Evolutionary conservation across 2,113 vertebrate genomes (phyloP), one percentile per base, ranked within the genome.

Genomic region (Alectura lathami): DNA sequence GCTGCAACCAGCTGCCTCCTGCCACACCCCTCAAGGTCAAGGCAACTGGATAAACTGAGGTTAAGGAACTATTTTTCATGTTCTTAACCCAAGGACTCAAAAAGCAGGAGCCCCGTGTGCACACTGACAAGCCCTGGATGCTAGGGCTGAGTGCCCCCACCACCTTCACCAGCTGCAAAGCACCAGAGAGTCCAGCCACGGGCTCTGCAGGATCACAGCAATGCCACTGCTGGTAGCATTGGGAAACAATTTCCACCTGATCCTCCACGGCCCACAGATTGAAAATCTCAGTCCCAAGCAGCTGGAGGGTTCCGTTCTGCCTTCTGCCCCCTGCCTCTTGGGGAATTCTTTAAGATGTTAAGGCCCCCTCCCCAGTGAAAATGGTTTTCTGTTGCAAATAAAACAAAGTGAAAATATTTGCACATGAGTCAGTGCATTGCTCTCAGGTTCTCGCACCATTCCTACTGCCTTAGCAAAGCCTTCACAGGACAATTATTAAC

Each of bases 401-500:
- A 92, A 95, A 92, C 91, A 89, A 94, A 91, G 68, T 72, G 47
- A 94, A 96, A 95, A 93, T 95, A 89, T 87, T 93, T 94, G 91
- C 77, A 53, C 64, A 77, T 57, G 43, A 96, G 89, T 72, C 88
- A 86, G 83, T 83, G 77, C 74, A 51, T 59, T 0, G 6, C 68
- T 86, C 21, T 22, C 43, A 89, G 86, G 81, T 93, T 93, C 94
- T 96, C 91, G 85, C 87, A 95, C 82, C 89, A 70, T 94, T 96
- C 89, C 91, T 91, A 50, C 70, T 87, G 95, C 78, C 89, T 94
- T 86, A 89, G 75, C 53, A 84, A 87, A 95, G 79, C 34, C 70
- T 94, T 88, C 47, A 69, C 75, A 87, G 73, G 91, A 94, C 67
- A 95, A 94, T 95, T 96, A 96, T 96, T 96, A 94, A 95, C 89